Evolutionary conservation across 1,140 invertebrate species (phyloP).

Genomic region (Drosophila nannoptera): DNA sequence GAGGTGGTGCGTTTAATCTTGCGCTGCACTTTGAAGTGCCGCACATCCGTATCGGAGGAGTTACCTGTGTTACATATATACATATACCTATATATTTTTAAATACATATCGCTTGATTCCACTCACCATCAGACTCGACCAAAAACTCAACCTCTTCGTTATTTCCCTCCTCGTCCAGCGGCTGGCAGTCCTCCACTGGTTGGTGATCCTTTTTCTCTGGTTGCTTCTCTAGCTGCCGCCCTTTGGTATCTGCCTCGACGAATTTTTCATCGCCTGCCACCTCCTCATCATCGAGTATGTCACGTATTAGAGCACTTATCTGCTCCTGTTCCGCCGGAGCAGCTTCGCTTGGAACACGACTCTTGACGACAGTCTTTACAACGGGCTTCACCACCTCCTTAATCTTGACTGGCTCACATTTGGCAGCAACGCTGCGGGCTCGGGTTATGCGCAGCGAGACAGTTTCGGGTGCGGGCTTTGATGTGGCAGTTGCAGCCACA

Average conservation of each 20-base stretch:
- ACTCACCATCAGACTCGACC: constrained; percentile 49
- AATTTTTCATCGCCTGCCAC: constrained; percentile 11
- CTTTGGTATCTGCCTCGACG: neutral
- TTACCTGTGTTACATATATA: constrained; percentile 1
- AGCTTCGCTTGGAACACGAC: constrained; percentile 18
- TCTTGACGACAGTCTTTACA: neutral
- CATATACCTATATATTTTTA: neutral
- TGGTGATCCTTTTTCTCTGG: neutral
- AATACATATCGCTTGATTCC: neutral
- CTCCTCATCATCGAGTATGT: constrained; percentile 54
- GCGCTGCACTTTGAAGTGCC: constrained; percentile 16
- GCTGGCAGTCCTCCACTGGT: neutral
- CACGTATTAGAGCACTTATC: constrained; percentile 46
- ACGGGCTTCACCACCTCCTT: neutral
- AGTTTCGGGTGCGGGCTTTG: neutral
- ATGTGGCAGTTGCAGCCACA: neutral
- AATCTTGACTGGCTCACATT: neutral
- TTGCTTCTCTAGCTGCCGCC: constrained; percentile 13
- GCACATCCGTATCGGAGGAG: constrained; percentile 16
- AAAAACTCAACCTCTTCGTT: constrained; percentile 45
- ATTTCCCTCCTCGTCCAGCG: constrained; percentile 18
- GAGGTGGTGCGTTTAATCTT: neutral
- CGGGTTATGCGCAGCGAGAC: constrained; percentile 9
- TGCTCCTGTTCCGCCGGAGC: constrained; percentile 49
- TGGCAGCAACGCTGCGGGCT: neutral